Percentiles rank a stretch among this genome's conserved stretches.
These are phyloP conservation scores for Idaea aversata DNA, from an alignment of 2,888 invertebrate genomes.

Conservation along the genomic window DNA sequence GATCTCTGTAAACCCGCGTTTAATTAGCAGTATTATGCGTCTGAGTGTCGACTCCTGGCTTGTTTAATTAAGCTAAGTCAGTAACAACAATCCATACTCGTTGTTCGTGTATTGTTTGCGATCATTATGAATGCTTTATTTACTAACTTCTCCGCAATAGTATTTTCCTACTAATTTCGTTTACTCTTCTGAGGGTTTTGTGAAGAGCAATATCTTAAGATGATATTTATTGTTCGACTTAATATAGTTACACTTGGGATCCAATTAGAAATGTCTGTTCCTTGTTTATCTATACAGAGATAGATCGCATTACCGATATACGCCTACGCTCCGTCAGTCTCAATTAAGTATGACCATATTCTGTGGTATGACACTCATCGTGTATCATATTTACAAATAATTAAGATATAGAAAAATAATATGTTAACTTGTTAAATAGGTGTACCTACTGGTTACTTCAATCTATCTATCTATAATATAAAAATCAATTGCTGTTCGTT, in stretches of 20 bases:
- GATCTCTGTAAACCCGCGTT: slow-evolving; percentile 78
- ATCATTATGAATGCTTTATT: slow-evolving; percentile 49
- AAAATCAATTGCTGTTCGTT: too few relatives aligned
- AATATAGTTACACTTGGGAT: background rate
- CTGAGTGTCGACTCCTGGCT: slow-evolving; percentile 74
- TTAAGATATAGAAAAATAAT: background rate
- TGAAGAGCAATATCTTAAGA: slow-evolving; percentile 9
- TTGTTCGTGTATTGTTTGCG: slow-evolving; percentile 54
- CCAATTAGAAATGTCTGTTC: background rate
- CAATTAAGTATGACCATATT: background rate
- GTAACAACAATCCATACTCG: slow-evolving; percentile 73
- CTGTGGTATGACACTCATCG: background rate
- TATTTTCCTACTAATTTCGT: slow-evolving; percentile 15
- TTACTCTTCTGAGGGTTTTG: slow-evolving; percentile 14
- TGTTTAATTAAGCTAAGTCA: slow-evolving; percentile 79
- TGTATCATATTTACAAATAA: background rate
- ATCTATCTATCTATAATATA: too few relatives aligned
- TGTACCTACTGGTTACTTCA: too few relatives aligned
- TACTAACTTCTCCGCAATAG: slow-evolving; percentile 33
- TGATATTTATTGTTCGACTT: background rate
- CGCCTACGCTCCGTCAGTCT: background rate
- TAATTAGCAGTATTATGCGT: slow-evolving; percentile 79
- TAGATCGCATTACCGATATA: background rate
- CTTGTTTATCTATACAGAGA: background rate
- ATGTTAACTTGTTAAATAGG: too few relatives aligned